Base-by-base conservation (phyloP, 2,797 vertebrate species). In the Gymnoscopelus microlampas region DNA sequence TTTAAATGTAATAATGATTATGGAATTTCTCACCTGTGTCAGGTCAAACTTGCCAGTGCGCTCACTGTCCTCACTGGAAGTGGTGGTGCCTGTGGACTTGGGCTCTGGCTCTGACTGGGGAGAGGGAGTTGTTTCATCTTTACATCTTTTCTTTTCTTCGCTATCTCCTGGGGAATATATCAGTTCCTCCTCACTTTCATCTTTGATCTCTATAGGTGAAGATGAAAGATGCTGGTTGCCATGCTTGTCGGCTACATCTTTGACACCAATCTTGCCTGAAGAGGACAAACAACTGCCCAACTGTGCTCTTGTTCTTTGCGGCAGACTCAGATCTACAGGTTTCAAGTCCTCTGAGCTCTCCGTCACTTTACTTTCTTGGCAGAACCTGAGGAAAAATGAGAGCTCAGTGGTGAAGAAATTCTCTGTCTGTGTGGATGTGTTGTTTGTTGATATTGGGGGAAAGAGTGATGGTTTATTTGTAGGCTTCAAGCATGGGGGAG, bases 361-460 rank as follows among this genome's bases (percentile, higher is more conserved):
- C 1, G 24, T 1, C 1, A 1, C 58, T 74, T 29, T 63, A 0
- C 4, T 44, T 39, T 29, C 70, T 19, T 53, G 72, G 60, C 67
- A 74, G 82, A 94, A 91, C 35, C 6, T 60, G 26, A 90, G 79
- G 74, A 81, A 91, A 3, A 74, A 80, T 39, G 80, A 86, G 15
- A 91, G 73, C 19, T 79, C 65, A 0, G 83, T 32, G 54, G 85
- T 93, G 77, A 93, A 94, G 71, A 94, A 92, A 83, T 93, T 92
- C n/a, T 94, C 88, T 0, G 94, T 95, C 79, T 95, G 94, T 1
- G 93, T 94, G 12, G 84, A 85, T 0, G 77, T 67, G 65, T 74
- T 92, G 1, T 11, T 14, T 3, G 32, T 80, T 1, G 55, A 48
- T 15, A 7, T 51, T 3, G 4, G 12, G 0, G 14, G 32, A 50